These are phyloP conservation scores for Villa cingulata DNA, from an alignment of 2,888 invertebrate species.

Conservation along the genomic window DNA sequence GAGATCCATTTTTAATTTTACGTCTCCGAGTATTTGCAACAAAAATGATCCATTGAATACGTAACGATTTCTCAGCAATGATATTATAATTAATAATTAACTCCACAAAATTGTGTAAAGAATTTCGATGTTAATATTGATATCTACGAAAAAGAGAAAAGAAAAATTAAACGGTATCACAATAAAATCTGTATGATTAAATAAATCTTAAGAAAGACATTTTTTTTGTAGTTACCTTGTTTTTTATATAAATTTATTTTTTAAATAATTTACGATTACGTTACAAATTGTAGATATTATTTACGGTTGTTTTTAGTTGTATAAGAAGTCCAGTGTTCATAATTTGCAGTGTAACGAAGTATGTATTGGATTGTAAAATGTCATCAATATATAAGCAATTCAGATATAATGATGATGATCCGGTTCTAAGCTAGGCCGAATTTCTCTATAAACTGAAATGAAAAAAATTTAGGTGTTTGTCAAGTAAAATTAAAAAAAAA, in stretches of 20 bases:
- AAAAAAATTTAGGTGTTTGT: too few species aligned
- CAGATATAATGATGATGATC: conserved; percentile 92
- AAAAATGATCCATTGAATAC: conserved; percentile 71
- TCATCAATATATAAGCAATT: conserved; percentile 86
- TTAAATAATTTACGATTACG: conserved; percentile 69
- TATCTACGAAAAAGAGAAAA: conserved; percentile 42
- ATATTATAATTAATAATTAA: conserved; percentile 75
- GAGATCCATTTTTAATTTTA: too few species aligned
- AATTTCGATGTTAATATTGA: conserved; percentile 67
- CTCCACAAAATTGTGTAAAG: conserved; percentile 70
- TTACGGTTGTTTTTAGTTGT: conserved; percentile 71
- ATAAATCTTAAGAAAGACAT: not conserved
- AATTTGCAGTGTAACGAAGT: conserved; percentile 57
- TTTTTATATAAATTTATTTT: too few species aligned
- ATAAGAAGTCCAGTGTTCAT: conserved; percentile 62
- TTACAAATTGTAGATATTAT: conserved; percentile 79
- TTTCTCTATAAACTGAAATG: conserved; percentile 65
- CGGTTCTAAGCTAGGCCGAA: conserved; percentile 95
- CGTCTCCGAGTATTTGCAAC: too few species aligned
- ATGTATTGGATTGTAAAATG: conserved; percentile 55
- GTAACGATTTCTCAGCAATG: conserved; percentile 77
- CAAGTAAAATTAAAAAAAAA: too few species aligned
- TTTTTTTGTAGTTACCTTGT: conserved; percentile 36
- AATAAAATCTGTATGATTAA: not conserved
- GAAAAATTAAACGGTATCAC: not conserved